Evolutionary conservation across 2,888 invertebrate genomes (phyloP), one percentile per base, ranked within the genome.

Genomic region (Melipona beecheii): DNA sequence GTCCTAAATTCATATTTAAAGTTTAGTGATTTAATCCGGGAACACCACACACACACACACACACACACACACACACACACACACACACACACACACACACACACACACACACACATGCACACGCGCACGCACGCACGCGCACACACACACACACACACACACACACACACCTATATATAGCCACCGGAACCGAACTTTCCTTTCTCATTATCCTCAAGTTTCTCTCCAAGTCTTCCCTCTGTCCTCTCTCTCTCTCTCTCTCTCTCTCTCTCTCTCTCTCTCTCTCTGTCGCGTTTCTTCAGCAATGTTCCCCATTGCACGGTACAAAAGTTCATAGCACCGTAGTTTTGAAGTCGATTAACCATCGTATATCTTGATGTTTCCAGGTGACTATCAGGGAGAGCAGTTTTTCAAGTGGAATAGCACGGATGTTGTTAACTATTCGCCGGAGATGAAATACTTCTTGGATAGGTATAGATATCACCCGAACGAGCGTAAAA

Each of bases 401-500:
- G 70, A 78, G 60, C 17, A 9, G n/a, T 58, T 15, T 43, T 24
- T 24, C 54, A 87, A 86, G 71, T 78, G 83, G 81, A 78, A 75
- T 64, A 27, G 24, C 49, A 2, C 9, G 75, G 75, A 66, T 31
- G 24, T 60, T 15, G 17, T 58, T 17, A 64, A n/a, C 65, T 66
- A 74, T 56, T 9, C 84, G 52, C 2, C 50, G 27, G 80, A 75
- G 60, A 24, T 64, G 75, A 82, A 76, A 70, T 54, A 17, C 69
- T 27, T 62, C 31, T 54, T 77, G 78, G 72, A 80, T 70, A 79
- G 77, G 72, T 92, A 86, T 85, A 88, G 77, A 83, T 88, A 89
- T 68, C 79, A 91, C 43, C 90, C 90, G 66, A 62, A 87, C 69
- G 92, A 91, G 56, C 86, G 89, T 58, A 93, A 93, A 84, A 88